These are phyloP conservation scores for Xenopus laevis DNA, from an alignment of 2,113 vertebrate species.

Conservation along the genomic window DNA sequence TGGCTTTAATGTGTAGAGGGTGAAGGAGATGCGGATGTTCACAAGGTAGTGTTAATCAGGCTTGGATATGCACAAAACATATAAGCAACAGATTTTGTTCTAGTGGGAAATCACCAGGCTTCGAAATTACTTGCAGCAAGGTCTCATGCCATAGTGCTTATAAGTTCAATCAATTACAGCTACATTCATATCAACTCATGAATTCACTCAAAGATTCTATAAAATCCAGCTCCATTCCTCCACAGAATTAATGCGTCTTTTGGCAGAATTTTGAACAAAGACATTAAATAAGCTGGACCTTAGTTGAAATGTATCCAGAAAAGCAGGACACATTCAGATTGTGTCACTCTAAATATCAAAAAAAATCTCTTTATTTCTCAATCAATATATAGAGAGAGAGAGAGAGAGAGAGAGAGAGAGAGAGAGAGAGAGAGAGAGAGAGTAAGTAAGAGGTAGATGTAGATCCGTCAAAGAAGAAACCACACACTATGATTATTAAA, in stretches of 20 bases:
- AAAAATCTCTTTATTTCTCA: too few species aligned
- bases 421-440: too few species aligned
- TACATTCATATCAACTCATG: background rate
- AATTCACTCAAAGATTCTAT: background rate
- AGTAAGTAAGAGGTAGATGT: too few species aligned
- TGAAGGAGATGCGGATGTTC: too few species aligned
- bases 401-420: too few species aligned
- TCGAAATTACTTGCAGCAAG: background rate
- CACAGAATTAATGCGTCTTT: background rate
- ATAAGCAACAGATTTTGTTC: background rate
- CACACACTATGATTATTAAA: too few species aligned
- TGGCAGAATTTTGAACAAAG: background rate
- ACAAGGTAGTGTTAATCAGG: background rate
- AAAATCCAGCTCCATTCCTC: background rate
- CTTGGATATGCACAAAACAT: background rate
- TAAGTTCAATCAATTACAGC: background rate
- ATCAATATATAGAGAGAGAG: too few species aligned
- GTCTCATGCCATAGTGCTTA: background rate
- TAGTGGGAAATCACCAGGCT: background rate
- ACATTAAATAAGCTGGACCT: background rate
- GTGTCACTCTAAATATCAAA: too few species aligned
- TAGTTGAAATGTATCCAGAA: too few species aligned
- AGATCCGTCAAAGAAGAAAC: too few species aligned
- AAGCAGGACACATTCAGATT: too few species aligned
- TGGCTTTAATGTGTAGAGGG: too few species aligned